A percentile compares a stretch with the other conserved stretches of the same genome.
These are phyloP conservation scores for Drosophila arawakana DNA, from an alignment of 1,140 invertebrate genomes.

Conservation along the genomic window DNA sequence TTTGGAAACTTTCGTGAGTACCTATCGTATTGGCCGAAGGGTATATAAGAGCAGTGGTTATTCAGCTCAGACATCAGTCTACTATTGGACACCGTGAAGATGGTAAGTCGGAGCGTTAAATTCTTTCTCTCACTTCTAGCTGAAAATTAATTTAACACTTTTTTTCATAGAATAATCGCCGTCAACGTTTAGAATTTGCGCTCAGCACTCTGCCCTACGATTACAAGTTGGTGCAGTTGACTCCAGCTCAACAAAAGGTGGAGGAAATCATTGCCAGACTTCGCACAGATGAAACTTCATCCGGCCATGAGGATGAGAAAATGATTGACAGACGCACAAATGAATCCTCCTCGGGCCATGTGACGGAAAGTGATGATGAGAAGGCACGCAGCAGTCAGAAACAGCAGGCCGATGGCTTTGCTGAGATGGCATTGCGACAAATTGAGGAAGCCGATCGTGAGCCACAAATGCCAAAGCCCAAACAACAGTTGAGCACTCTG, in stretches of 20 bases:
- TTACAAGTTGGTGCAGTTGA: conserved; percentile 35
- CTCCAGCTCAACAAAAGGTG: conserved; percentile 43
- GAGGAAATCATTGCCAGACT: conserved; percentile 54
- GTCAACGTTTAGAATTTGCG: conserved; percentile 62
- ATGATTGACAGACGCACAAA: too few species aligned
- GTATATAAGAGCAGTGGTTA: conserved; percentile 49
- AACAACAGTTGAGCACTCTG: conserved; percentile 44
- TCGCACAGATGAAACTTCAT: conserved; percentile 31
- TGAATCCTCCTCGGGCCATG: background rate
- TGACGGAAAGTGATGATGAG: conserved; percentile 36
- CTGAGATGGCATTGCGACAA: conserved; percentile 53
- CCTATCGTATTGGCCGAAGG: conserved; percentile 25
- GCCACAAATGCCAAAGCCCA: conserved; percentile 13
- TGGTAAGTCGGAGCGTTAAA: conserved; percentile 54
- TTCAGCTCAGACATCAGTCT: conserved; percentile 35
- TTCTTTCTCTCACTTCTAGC: background rate
- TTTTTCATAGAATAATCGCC: conserved; percentile 46
- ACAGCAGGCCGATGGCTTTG: conserved; percentile 49
- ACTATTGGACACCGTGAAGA: conserved; percentile 49
- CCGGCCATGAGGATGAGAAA: conserved; percentile 23
- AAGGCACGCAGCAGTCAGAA: conserved; percentile 11
- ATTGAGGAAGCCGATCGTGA: conserved; percentile 52
- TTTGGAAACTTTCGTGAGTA: conserved; percentile 7
- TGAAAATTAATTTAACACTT: background rate
- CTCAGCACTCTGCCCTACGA: conserved; percentile 60